Conservation (phyloP, 2,888 invertebrate species). For the Monoplex corrugatus region DNA sequence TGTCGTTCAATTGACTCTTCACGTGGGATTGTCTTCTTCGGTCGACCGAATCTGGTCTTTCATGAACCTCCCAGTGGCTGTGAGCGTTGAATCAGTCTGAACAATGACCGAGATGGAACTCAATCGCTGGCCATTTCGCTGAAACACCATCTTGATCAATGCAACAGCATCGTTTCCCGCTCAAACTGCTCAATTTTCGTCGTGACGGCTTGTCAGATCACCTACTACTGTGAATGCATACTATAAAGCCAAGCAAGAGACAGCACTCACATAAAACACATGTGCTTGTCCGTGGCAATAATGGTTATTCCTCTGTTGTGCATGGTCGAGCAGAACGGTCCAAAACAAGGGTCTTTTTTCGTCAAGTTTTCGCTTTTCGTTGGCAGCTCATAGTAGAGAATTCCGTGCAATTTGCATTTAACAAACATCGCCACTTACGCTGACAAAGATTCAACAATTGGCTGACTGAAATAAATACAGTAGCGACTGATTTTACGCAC, state of each 20-base stretch:
- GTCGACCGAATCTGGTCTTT: constrained; percentile 11
- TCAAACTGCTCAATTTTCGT: constrained; percentile 5
- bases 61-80: neutral
- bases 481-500: neutral
- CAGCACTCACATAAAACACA: neutral
- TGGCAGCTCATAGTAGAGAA: neutral
- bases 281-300: neutral
- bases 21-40: neutral
- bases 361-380: neutral
- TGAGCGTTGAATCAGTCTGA: neutral
- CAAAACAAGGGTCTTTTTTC: constrained; percentile 3
- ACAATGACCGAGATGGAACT: neutral
- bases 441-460: constrained; percentile 2
- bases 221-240: neutral
- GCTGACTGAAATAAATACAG: constrained; percentile 4
- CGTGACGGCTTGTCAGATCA: neutral
- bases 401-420: neutral
- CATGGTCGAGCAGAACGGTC: neutral
- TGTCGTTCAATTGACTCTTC: neutral
- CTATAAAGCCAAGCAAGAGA: neutral
- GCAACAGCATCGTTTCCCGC: neutral
- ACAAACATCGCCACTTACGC: constrained; percentile 3
- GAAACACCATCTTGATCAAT: neutral
- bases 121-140: neutral
- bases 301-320: neutral